Evolutionary conservation across 2,797 vertebrate species (phyloP).

Genomic region (Clarias laeviceps): DNA sequence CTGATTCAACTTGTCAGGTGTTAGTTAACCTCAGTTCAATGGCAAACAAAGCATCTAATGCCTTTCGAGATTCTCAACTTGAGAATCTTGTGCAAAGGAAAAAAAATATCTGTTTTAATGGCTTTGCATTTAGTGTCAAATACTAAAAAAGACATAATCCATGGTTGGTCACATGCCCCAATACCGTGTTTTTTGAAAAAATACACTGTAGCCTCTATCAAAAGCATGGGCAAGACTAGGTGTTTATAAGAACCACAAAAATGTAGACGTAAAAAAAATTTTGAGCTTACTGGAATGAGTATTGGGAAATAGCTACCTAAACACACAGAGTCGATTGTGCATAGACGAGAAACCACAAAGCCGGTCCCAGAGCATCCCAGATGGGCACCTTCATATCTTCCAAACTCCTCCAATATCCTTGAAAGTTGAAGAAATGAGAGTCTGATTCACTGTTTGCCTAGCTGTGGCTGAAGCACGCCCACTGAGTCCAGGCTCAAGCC

Average conservation of each 20-base stretch:
- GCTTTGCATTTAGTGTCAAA: neutral
- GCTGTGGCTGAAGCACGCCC: slow-evolving; percentile 29
- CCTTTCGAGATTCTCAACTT: neutral
- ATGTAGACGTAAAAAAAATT: neutral
- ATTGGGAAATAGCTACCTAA: slow-evolving; percentile 1
- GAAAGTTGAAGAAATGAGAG: slow-evolving; percentile 4
- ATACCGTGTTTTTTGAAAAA: neutral
- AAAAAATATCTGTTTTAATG: neutral
- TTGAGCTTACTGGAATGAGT: neutral
- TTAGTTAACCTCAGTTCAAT: slow-evolving; percentile 5
- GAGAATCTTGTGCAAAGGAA: too few relatives aligned
- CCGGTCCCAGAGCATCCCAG: slow-evolving; percentile 23
- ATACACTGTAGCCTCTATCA: too few relatives aligned
- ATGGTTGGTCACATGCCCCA: neutral
- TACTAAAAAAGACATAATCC: neutral
- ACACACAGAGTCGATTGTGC: slow-evolving; percentile 8
- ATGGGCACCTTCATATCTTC: slow-evolving; percentile 26
- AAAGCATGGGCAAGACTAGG: neutral
- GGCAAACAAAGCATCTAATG: neutral
- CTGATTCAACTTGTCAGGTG: slow-evolving; percentile 23
- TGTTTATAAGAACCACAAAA: neutral
- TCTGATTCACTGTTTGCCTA: slow-evolving; percentile 33
- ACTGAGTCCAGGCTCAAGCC: slow-evolving; percentile 9
- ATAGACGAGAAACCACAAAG: neutral
- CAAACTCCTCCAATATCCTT: slow-evolving; percentile 1